Percentiles rank a stretch among this genome's conserved stretches.
These are phyloP conservation scores for Scelioninae gen. 1 DNA, from an alignment of 2,888 invertebrate genomes.

Conservation along the genomic window DNA sequence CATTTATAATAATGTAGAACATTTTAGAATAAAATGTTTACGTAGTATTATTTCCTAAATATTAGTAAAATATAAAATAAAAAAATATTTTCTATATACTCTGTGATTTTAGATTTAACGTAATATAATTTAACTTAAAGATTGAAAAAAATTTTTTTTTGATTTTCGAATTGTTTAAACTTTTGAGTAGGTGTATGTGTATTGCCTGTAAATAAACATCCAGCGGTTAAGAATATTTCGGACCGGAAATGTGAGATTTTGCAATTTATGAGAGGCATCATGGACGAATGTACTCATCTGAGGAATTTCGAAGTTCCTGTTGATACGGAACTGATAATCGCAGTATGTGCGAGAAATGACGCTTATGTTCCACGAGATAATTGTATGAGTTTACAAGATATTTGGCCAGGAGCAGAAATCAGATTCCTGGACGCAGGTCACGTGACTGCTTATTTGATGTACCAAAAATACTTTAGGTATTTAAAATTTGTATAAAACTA, in stretches of 20 bases:
- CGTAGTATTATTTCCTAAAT: too few relatives aligned
- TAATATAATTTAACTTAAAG: too few relatives aligned
- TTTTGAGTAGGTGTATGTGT: constrained; percentile 78
- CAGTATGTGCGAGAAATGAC: constrained; percentile 95
- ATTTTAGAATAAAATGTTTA: too few relatives aligned
- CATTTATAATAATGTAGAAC: too few relatives aligned
- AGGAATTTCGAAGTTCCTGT: constrained; percentile 95
- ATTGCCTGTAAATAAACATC: constrained; percentile 80
- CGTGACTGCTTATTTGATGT: constrained; percentile 93
- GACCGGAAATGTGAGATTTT: constrained; percentile 92
- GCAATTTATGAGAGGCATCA: constrained; percentile 98
- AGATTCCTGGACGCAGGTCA: constrained; percentile 95
- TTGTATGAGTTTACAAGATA: constrained; percentile 91
- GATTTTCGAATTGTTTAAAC: neutral
- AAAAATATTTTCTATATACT: too few relatives aligned
- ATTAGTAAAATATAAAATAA: too few relatives aligned
- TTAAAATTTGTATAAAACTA: neutral
- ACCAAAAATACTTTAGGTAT: constrained; percentile 94
- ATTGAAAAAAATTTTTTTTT: neutral
- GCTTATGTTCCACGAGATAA: constrained; percentile 95
- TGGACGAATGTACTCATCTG: constrained; percentile 99
- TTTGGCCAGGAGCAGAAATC: constrained; percentile 97
- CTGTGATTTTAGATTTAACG: too few relatives aligned
- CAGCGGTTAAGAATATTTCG: constrained; percentile 83
- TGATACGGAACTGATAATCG: constrained; percentile 95